Conservation (phyloP, 2,113 vertebrate genomes). For the Istiophorus platypterus region DNA sequence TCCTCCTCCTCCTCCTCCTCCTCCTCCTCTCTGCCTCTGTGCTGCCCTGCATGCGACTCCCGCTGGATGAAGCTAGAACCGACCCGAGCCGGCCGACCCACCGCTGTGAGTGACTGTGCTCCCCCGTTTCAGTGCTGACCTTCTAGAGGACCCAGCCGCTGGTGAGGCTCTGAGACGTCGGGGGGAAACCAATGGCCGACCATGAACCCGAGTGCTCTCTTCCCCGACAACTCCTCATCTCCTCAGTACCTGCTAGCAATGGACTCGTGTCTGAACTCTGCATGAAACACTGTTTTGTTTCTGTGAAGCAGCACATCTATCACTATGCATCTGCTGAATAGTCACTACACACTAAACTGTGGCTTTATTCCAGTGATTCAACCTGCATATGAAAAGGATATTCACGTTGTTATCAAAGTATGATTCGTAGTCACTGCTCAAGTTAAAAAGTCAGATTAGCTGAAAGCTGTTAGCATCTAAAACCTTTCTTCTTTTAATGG, state of each 20-base stretch:
- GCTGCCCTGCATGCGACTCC: slow-evolving; percentile 54
- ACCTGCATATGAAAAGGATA: background rate
- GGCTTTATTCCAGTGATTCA: background rate
- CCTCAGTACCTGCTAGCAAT: slow-evolving; percentile 23
- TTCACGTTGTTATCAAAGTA: too few relatives aligned
- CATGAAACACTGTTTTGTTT: slow-evolving; percentile 44
- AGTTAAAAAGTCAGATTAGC: too few relatives aligned
- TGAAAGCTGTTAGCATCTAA: too few relatives aligned
- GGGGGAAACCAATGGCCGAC: slow-evolving; percentile 1
- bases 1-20: slow-evolving; percentile 30
- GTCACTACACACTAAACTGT: background rate
- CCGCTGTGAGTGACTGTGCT: slow-evolving; percentile 58
- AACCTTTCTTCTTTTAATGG: too few relatives aligned
- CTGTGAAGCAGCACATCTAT: background rate
- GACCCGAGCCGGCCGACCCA: slow-evolving; percentile 2
- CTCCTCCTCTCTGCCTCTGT: slow-evolving; percentile 29
- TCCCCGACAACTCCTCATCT: slow-evolving; percentile 26
- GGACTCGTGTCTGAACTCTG: slow-evolving; percentile 48
- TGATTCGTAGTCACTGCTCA: too few relatives aligned
- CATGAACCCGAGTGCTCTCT: background rate
- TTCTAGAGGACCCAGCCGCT: slow-evolving; percentile 60
- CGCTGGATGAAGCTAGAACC: slow-evolving; percentile 21
- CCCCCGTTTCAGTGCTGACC: slow-evolving; percentile 74
- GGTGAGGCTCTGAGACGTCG: background rate
- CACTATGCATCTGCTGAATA: background rate